Evolutionary conservation across 2,113 vertebrate genomes (phyloP).

Genomic region (Psittacula cyanocephala): DNA sequence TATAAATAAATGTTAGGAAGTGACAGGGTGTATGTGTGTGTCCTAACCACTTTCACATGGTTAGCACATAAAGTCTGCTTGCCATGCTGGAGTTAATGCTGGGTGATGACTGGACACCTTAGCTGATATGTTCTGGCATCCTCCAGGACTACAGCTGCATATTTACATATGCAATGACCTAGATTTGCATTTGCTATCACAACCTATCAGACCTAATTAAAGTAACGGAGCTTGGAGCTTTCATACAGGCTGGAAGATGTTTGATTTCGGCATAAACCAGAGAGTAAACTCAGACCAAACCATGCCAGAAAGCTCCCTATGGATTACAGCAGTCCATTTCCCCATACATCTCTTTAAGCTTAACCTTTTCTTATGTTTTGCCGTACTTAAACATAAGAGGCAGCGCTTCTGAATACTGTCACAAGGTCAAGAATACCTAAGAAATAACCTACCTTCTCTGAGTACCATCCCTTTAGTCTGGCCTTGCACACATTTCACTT

Average conservation of each 20-base stretch:
- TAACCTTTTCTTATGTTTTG: background rate
- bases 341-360: rapidly evolving
- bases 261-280: background rate
- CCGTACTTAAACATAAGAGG: rapidly evolving
- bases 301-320: background rate
- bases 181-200: conserved; percentile 85
- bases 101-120: conserved; percentile 77
- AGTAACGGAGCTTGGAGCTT: conserved; percentile 57
- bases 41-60: background rate
- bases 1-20: background rate
- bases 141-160: conserved; percentile 82
- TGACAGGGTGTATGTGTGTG: background rate
- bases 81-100: conserved; percentile 70
- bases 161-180: conserved; percentile 92
- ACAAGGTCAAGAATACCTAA: background rate
- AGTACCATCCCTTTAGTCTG: background rate
- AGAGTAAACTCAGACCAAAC: background rate
- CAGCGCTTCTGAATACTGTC: background rate
- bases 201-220: conserved; percentile 86
- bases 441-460: background rate
- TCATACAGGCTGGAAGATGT: conserved; percentile 27
- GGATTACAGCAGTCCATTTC: background rate
- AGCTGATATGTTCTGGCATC: conserved; percentile 79
- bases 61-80: background rate
- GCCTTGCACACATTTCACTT: background rate